phyloP scores from a whole-genome alignment of 2,797 vertebrate genomes.

The Falco cherrug region DNA sequence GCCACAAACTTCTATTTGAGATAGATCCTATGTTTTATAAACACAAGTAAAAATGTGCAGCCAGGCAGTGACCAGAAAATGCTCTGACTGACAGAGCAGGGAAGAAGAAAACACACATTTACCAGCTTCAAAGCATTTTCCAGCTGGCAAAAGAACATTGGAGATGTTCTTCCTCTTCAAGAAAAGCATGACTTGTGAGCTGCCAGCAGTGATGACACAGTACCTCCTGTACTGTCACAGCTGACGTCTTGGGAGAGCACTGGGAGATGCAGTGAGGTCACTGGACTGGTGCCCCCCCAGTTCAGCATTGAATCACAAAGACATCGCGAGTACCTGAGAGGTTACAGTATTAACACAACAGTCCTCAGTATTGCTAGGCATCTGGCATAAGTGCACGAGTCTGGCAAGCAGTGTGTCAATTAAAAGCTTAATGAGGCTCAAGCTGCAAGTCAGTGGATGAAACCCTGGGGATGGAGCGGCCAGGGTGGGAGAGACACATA shows the following conservation, averaged over 20 bases:
- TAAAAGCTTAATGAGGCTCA: neutral
- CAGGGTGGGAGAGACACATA: neutral
- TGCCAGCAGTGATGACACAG: neutral
- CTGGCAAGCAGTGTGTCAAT: neutral
- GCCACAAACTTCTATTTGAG: neutral
- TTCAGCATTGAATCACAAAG: neutral
- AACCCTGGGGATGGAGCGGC: neutral
- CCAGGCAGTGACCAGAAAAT: neutral
- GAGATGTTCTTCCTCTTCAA: neutral
- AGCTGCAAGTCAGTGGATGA: neutral
- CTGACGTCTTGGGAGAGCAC: neutral
- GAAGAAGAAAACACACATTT: neutral
- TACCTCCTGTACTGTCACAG: neutral
- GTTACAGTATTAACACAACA: neutral
- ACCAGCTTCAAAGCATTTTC: neutral
- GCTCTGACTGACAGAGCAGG: neutral
- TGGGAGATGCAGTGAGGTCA: neutral
- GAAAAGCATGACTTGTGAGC: neutral
- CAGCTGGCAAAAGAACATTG: neutral
- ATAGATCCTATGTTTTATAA: neutral
- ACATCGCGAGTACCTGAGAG: fast-evolving
- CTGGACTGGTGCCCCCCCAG: neutral
- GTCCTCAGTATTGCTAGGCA: neutral
- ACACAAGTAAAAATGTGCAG: neutral
- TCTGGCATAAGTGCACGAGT: neutral